Percentiles rank a stretch among this genome's conserved stretches.
These are phyloP conservation scores for Equus quagga DNA, from an alignment of 2,113 vertebrate species.

Conservation along the genomic window DNA sequence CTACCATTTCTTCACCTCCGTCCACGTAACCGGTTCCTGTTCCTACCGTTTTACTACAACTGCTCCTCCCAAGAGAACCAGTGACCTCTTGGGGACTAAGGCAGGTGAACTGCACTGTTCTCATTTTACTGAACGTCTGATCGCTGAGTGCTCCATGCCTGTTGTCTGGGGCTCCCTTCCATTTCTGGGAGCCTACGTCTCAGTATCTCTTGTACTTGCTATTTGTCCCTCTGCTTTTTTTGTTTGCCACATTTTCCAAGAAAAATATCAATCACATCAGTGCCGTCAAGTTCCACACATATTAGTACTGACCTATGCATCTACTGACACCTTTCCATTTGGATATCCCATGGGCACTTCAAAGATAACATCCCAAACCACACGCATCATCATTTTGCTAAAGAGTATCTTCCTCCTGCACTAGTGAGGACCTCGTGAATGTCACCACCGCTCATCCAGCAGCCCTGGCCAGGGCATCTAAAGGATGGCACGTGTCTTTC, in stretches of 20 bases:
- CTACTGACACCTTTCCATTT: accelerated
- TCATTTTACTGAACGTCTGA: accelerated
- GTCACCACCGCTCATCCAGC: accelerated
- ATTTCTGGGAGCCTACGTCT: neutral
- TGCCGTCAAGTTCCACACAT: neutral
- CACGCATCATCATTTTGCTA: neutral
- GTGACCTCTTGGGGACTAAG: accelerated
- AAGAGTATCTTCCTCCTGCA: neutral
- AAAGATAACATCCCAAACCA: too few relatives aligned
- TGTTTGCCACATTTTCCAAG: too few relatives aligned
- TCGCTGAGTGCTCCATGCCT: accelerated
- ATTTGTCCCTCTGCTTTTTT: neutral
- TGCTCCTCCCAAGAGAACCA: neutral
- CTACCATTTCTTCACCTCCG: neutral
- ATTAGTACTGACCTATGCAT: too few relatives aligned
- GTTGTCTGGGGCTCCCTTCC: neutral
- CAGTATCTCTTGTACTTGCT: accelerated
- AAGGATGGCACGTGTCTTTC: neutral
- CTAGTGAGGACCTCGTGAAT: accelerated
- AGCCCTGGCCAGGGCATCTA: neutral
- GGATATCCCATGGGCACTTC: accelerated
- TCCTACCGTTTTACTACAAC: neutral
- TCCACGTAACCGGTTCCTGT: accelerated
- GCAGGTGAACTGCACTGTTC: neutral
- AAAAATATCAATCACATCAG: accelerated